Conservation (phyloP, 2,113 vertebrate genomes). For the Empidonax alnorum region DNA sequence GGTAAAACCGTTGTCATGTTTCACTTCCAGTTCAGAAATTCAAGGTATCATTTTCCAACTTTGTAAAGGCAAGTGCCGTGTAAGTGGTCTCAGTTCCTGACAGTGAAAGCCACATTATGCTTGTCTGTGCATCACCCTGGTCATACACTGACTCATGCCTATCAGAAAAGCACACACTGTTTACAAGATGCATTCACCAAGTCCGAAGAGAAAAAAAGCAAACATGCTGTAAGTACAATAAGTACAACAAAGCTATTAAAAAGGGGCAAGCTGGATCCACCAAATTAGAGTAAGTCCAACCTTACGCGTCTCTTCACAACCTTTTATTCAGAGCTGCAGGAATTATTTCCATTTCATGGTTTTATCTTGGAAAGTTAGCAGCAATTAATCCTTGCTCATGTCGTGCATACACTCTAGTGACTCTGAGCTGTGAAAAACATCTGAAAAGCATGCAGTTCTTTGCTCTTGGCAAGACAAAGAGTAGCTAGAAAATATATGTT, state of each 20-base stretch:
- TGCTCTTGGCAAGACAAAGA: neutral
- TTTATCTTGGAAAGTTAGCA: neutral
- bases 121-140: neutral
- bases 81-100: neutral
- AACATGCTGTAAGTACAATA: neutral
- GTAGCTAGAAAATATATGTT: neutral
- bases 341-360: neutral
- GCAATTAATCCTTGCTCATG: neutral
- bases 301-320: accelerated
- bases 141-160: neutral
- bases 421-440: neutral
- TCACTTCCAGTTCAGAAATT: neutral
- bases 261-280: neutral
- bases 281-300: neutral
- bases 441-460: neutral
- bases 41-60: neutral
- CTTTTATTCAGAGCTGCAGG: neutral
- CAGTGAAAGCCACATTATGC: neutral
- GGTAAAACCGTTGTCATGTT: neutral
- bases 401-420: neutral
- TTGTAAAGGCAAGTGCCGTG: neutral
- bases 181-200: neutral
- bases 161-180: neutral
- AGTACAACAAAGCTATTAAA: neutral
- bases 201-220: neutral